These are phyloP conservation scores for Megaceryle maxima DNA, from an alignment of 2,113 vertebrate genomes.

Conservation along the genomic window DNA sequence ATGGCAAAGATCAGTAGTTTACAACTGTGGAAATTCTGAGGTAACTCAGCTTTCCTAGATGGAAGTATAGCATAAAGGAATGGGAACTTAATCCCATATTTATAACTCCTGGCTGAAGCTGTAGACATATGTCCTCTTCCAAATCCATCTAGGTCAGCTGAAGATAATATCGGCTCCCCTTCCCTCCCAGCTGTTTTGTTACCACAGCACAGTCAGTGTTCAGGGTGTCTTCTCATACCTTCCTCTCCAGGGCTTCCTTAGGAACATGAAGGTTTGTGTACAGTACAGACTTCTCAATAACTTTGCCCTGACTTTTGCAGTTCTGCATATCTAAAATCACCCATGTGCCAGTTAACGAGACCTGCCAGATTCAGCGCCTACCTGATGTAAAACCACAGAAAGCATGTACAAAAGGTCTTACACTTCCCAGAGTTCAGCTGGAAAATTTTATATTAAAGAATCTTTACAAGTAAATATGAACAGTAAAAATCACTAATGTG, in stretches of 20 bases:
- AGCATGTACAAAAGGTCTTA: not conserved
- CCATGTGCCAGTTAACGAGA: not conserved
- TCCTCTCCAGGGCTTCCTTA: not conserved
- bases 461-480: not conserved
- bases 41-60: conserved; percentile 40
- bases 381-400: not conserved
- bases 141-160: conserved; percentile 42
- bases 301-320: not conserved
- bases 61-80: conserved; percentile 44
- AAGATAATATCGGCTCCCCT: not conserved
- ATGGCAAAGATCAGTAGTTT: conserved; percentile 25
- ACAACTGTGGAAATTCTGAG: conserved; percentile 52
- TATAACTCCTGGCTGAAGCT: conserved; percentile 43
- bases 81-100: conserved; percentile 38
- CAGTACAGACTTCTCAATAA: not conserved
- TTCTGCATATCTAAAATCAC: not conserved
- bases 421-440: not conserved
- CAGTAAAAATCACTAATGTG: not conserved
- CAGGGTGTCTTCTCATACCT: not conserved
- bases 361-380: not conserved
- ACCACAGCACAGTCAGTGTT: not conserved
- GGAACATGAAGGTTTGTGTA: not conserved
- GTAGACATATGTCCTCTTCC: conserved; percentile 12
- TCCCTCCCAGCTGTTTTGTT: not conserved
- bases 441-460: not conserved